Base-by-base conservation (phyloP, 2,888 invertebrate species). In the Tanytarsus gracilentus region DNA sequence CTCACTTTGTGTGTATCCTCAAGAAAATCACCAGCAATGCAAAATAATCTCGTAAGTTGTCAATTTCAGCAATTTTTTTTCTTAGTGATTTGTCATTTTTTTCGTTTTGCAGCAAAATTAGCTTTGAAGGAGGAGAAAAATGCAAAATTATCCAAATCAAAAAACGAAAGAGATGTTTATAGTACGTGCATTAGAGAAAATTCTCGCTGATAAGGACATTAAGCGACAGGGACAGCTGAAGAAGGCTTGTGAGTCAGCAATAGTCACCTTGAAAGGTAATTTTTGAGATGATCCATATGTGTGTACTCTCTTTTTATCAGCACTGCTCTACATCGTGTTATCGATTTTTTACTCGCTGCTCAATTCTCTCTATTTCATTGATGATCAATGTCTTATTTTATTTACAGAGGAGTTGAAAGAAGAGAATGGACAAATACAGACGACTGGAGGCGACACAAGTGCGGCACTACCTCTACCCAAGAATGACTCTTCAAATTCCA, bases 151-250 rank as follows among this genome's bases (percentile, higher is more conserved):
- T 71, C 77, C 77, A 62, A 69, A 69, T 63, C n/a, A n/a, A n/a
- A 85, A 84, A 78, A 89, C 89, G 67, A 89, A 90, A 85, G 90
- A 92, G 78, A 99, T 99, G 98, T 99, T 99, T 82, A 91, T 99
- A 75, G 88, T 93, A 74, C 84, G 94, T 77, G 97, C 97, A 67
- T 81, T 99, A 74, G 98, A 99, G 79, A 96, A 95, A 80, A 98
- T 99, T 75, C 81, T 99, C 72, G 86, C 88, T 68, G 99, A 99
- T 78, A 93, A 93, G 78, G 98, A 98, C 77, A 96, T 98, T 69
- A 94, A 90, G 75, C 84, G 92, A 69, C 91, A 98, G 76, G 88
- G 89, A 62, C 95, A 98, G 75, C 78, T 99, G 66, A 94, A 94
- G 74, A 90, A 89, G 75, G 93, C 97, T 61, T 99, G 98, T 78